Percentiles rank a stretch among this genome's conserved stretches.
These are phyloP conservation scores for Rhizoglyphus robini DNA, from an alignment of 1,140 invertebrate species.

Conservation along the genomic window DNA sequence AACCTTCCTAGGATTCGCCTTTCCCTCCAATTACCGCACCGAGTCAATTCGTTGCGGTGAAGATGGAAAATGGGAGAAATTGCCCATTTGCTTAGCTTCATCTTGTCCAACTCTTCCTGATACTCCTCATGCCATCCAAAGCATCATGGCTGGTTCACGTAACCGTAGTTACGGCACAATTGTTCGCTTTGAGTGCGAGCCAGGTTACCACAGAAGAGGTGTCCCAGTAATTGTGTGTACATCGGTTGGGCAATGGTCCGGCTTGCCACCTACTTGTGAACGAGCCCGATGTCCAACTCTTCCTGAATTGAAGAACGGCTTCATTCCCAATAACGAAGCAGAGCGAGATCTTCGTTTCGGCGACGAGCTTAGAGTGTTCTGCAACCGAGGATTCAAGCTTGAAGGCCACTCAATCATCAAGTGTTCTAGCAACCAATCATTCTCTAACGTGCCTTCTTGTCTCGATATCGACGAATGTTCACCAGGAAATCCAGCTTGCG, in stretches of 20 bases:
- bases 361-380: slow-evolving; percentile 81
- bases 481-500: slow-evolving; percentile 54
- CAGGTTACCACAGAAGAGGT: slow-evolving; percentile 74
- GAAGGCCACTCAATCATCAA: slow-evolving; percentile 70
- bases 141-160: slow-evolving; percentile 67
- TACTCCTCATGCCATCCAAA: slow-evolving; percentile 70
- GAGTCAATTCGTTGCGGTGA: slow-evolving; percentile 77
- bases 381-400: slow-evolving; percentile 71
- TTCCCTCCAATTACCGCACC: slow-evolving; percentile 66
- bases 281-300: slow-evolving; percentile 64
- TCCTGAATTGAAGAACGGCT: slow-evolving; percentile 45
- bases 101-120: slow-evolving; percentile 79
- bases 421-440: slow-evolving; percentile 69
- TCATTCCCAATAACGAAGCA: slow-evolving; percentile 23
- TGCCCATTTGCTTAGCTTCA: slow-evolving; percentile 77
- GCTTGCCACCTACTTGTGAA: slow-evolving; percentile 70
- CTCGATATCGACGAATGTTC: slow-evolving; percentile 84
- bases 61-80: slow-evolving; percentile 75
- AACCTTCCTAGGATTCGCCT: slow-evolving; percentile 56
- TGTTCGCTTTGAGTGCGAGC: slow-evolving; percentile 80
- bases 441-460: slow-evolving; percentile 67
- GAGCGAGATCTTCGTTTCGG: slow-evolving; percentile 54
- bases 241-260: slow-evolving; percentile 92
- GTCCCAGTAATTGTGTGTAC: slow-evolving; percentile 81
- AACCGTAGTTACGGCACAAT: slow-evolving; percentile 89